A percentile compares a stretch with the other conserved stretches of the same genome.
Conservation (phyloP, 2,888 invertebrate species). For the Sinopyrophorus schimmeli region DNA sequence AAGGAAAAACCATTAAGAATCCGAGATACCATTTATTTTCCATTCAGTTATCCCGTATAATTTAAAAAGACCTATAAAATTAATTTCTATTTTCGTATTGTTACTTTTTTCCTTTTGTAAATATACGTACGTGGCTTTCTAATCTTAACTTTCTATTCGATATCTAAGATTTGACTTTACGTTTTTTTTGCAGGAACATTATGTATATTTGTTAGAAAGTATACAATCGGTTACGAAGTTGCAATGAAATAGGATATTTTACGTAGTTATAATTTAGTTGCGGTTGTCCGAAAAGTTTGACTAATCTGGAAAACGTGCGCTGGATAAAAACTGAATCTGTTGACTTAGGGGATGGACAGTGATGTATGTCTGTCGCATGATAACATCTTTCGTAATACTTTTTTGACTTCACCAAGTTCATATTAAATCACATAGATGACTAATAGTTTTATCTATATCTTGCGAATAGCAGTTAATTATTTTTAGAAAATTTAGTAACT, state of each 20-base stretch:
- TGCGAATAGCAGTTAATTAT: slow-evolving; percentile 10
- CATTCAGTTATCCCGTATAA: slow-evolving; percentile 1
- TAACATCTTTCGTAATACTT: slow-evolving; percentile 46
- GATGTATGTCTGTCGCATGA: slow-evolving; percentile 47
- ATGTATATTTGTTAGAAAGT: not conserved
- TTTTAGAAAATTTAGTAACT: slow-evolving; percentile 3
- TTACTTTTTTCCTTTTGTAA: not conserved
- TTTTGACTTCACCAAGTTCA: slow-evolving; percentile 32
- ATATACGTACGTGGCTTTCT: not conserved
- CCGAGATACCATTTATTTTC: slow-evolving; percentile 15
- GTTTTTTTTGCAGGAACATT: not conserved
- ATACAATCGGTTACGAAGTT: slow-evolving; percentile 6
- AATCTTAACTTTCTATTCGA: no score
- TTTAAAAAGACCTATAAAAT: not conserved
- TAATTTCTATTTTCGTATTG: not conserved
- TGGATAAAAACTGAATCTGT: slow-evolving; percentile 38
- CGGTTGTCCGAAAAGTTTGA: slow-evolving; percentile 45
- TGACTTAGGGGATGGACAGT: slow-evolving; percentile 43
- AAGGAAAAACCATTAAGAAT: slow-evolving; percentile 21
- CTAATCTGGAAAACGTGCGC: slow-evolving; percentile 47
- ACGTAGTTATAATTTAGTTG: slow-evolving; percentile 45
- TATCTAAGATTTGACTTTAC: no score
- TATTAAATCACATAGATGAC: slow-evolving; percentile 17
- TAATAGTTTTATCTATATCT: slow-evolving; percentile 15
- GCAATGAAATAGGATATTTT: slow-evolving; percentile 41